These are phyloP conservation scores for Matsumyia berberina DNA, from an alignment of 2,888 invertebrate genomes.

Conservation along the genomic window DNA sequence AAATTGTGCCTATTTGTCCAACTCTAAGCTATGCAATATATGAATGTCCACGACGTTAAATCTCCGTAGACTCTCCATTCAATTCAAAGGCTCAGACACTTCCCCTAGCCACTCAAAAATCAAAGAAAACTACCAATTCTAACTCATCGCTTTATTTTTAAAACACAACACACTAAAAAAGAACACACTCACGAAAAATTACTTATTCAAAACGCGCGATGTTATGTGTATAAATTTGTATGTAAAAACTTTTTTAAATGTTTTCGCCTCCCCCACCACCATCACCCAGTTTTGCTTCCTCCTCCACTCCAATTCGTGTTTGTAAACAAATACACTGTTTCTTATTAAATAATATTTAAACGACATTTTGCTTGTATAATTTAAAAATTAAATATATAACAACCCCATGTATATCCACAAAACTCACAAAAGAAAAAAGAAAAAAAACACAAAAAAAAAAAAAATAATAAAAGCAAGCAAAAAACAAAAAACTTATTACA, in stretches of 20 bases:
- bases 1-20: too few relatives aligned
- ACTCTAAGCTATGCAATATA: too few relatives aligned
- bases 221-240: constrained; percentile 40
- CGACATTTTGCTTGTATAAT: constrained; percentile 11
- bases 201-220: constrained; percentile 13
- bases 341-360: constrained; percentile 32
- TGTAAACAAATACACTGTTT: constrained; percentile 34
- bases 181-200: background rate
- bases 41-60: too few relatives aligned
- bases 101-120: background rate
- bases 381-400: constrained; percentile 22
- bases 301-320: constrained; percentile 27
- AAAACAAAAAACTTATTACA: constrained; percentile 48
- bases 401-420: constrained; percentile 54
- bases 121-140: background rate
- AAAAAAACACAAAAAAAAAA: constrained; percentile 33
- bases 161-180: background rate
- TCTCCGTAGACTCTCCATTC: background rate
- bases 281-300: constrained; percentile 12
- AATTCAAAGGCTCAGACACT: background rate
- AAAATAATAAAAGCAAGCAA: constrained; percentile 24
- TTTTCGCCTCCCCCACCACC: constrained; percentile 16
- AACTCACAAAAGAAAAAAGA: constrained; percentile 41
- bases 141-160: constrained; percentile 1
- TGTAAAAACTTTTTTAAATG: constrained; percentile 19